Evolutionary conservation across 2,113 vertebrate species (phyloP).

Genomic region (Mus pahari): DNA sequence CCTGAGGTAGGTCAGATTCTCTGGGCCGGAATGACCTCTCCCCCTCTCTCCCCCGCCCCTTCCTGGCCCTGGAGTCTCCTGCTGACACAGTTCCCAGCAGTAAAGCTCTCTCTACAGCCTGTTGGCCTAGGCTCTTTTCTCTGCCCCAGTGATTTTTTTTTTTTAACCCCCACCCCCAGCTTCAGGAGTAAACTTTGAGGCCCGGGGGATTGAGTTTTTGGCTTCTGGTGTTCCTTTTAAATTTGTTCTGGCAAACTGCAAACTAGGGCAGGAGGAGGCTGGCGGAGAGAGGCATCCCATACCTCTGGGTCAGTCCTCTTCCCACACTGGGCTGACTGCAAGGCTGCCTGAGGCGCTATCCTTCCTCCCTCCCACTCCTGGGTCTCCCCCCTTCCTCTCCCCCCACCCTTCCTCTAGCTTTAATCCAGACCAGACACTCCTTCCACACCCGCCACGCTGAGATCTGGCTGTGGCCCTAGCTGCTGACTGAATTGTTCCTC

Average conservation of each 20-base stretch:
- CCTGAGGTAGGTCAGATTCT: constrained; percentile 25
- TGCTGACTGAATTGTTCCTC: constrained; percentile 81
- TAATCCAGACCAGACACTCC: constrained; percentile 82
- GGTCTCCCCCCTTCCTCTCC: not conserved
- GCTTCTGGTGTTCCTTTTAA: constrained; percentile 42
- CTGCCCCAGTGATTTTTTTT: constrained; percentile 42
- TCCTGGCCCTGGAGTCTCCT: not conserved
- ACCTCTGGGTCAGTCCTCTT: not conserved
- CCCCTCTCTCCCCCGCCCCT: not conserved
- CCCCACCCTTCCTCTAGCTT: constrained; percentile 24
- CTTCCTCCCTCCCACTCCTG: constrained; percentile 31
- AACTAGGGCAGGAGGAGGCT: constrained; percentile 33
- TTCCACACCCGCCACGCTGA: constrained; percentile 75
- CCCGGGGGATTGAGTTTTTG: not conserved
- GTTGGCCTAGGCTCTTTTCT: constrained; percentile 40
- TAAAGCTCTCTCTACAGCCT: not conserved
- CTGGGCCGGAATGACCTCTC: not conserved
- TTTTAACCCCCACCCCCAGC: not conserved
- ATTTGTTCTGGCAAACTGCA: constrained; percentile 45
- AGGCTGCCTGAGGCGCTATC: constrained; percentile 44
- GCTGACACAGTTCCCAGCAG: not conserved
- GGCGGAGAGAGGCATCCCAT: not conserved
- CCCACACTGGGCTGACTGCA: constrained; percentile 26
- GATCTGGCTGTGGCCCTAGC: constrained; percentile 76
- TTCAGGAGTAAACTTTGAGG: constrained; percentile 35